Base-by-base conservation (phyloP, 2,113 vertebrate genomes). In the Pseudolaguvia tuberculata region DNA sequence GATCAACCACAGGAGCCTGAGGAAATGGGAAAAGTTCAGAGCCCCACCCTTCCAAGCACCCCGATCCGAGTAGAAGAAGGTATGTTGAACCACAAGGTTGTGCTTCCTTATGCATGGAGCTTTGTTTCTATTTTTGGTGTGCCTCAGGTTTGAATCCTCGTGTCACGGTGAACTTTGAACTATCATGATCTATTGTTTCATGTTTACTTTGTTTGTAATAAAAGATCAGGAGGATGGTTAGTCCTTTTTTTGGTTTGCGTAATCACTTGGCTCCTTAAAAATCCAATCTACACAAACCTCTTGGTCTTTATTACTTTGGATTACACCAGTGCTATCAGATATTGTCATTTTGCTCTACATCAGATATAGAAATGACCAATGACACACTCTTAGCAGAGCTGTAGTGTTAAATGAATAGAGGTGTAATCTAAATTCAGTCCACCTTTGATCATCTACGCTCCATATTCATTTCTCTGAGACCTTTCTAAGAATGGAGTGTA, bases 11-110 rank as follows among this genome's bases (percentile, higher is more conserved):
- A 84, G 57, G 94, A 95, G 18, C 51, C 68, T 9, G 92, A 93
- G 21, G 82, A 87, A 17, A 91, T 92, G 50, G 83, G 88, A 62
- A 92, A 91, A 71, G 93, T 87, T 67, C 87, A 86, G 53, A 90
- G 90, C 39, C 84, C 87, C 2, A 93, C 90, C 0, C 95, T 95
- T 17, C 94, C 96, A 72, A 95, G 94, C 70, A 94, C 94, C 17
- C 96, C 94, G 0, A 77, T 93, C 78, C 91, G 91, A 87, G 86
- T 89, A 77, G 95, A 95, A 78, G 95, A 97, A 94, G 97, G 97
- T 99, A 94, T 12, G 94, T 84, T 25, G 13, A 5, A 72, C 66
- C 51, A 13, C 29, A 31, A 52, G 20, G 23, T 45, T 18, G 10
- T 23, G 55, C 25, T 50, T 42, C 71, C 72, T 65, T 23, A 59